These are phyloP conservation scores for Scotopteryx bipunctaria DNA, from an alignment of 2,888 invertebrate genomes.

Conservation along the genomic window DNA sequence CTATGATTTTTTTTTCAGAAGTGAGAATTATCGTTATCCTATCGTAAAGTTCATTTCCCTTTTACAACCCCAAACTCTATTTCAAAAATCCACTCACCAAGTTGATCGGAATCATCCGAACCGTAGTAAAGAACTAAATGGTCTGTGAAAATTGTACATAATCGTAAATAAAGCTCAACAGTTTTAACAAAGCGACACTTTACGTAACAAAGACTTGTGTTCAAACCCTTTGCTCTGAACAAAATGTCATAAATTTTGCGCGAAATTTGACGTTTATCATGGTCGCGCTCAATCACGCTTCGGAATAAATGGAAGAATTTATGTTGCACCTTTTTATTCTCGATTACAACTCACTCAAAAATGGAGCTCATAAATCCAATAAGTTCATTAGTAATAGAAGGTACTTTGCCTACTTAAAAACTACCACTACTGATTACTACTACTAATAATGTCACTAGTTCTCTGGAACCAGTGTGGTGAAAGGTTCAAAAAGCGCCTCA, in stretches of 20 bases:
- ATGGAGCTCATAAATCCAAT: no score
- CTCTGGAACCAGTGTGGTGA: no score
- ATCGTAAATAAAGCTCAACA: slow-evolving; percentile 67
- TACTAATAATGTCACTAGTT: no score
- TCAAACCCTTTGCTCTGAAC: slow-evolving; percentile 55
- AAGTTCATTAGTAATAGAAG: no score
- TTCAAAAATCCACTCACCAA: slow-evolving; percentile 9
- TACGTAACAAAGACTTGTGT: slow-evolving; percentile 53
- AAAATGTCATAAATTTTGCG: slow-evolving; percentile 58
- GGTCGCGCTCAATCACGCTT: slow-evolving; percentile 16
- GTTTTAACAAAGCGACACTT: slow-evolving; percentile 45
- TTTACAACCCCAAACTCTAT: background rate
- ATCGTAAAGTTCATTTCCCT: background rate
- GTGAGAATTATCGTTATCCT: no score
- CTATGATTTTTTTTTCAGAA: no score
- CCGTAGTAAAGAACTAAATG: slow-evolving; percentile 61
- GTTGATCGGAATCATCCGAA: slow-evolving; percentile 35
- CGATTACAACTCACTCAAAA: no score
- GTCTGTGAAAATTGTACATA: slow-evolving; percentile 65
- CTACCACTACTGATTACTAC: no score
- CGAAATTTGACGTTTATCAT: slow-evolving; percentile 41
- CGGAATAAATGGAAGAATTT: background rate
- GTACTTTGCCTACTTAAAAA: no score
- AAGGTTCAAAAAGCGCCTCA: no score
- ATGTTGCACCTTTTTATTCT: no score